Base-by-base conservation (phyloP, 2,888 invertebrate species). In the Cosmorhoe ocellata region DNA sequence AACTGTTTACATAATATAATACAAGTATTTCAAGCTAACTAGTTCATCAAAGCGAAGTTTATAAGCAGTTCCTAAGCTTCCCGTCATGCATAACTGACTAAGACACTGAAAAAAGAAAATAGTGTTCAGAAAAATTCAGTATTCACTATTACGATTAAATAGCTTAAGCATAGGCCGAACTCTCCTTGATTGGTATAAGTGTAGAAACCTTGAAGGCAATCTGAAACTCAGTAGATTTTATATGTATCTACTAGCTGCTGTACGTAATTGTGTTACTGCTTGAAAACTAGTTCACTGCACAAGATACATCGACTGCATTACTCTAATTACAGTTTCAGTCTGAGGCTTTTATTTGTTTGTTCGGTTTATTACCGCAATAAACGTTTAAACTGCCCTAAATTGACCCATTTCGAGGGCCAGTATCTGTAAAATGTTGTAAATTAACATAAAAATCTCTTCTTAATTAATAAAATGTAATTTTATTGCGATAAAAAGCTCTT, bases 301-400 rank as follows among this genome's bases (percentile, higher is more conserved):
- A 63, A 64, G 69, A 74, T 76, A 73, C 71, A 76, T 66, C 67
- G 68, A 64, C 63, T 76, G 76, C 81, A 84, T 84, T 84, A 81
- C 71, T 68, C 78, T 85, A 80, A 86, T 86, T 85, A 82, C 67
- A 64, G 70, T 74, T 69, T 67, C 63, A 76, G 74, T 74, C 71
- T 69, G 67, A 68, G 69, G 67, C 67, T 64, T 66, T 68, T 66
- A 67, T 70, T 66, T 74, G 71, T 71, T 68, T 69, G 68, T 71
- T 66, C 61, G 58, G 56, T 75, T 71, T 71, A 73, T 66, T 57
- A 51, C 66, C 54, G 62, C 64, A 61, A 67, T 71, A 76, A 75
- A 74, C 50, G 48, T 60, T 66, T 64, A 70, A 73, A 67, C 66
- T 67, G 62, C 62, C 59, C 60, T 46, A 68, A 75, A 74, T 69